These are phyloP conservation scores for Mongoloraphidia duomilia DNA, from an alignment of 2,888 invertebrate genomes.

Conservation along the genomic window DNA sequence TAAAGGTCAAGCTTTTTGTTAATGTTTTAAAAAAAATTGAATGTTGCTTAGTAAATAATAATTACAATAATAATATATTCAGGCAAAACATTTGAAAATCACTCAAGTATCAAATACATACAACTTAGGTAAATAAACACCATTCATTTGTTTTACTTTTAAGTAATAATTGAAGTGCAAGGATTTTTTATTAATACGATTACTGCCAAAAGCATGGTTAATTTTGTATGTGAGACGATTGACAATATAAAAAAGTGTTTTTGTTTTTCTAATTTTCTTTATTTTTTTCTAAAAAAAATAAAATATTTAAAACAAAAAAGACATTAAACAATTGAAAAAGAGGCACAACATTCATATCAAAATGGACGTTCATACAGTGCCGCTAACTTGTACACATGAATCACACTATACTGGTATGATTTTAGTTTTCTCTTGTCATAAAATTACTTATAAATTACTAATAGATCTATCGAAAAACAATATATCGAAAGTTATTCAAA, in stretches of 20 bases:
- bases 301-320: constrained; percentile 1
- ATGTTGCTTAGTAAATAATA: too few species aligned
- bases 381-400: not conserved
- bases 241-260: not conserved
- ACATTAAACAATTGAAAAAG: constrained; percentile 2
- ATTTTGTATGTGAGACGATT: constrained; percentile 2
- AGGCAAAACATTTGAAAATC: too few species aligned
- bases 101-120: too few species aligned
- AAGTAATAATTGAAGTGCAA: not conserved
- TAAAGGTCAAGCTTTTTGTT: too few species aligned
- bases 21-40: too few species aligned
- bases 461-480: constrained; percentile 3
- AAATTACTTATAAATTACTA: not conserved
- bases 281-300: not conserved
- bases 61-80: too few species aligned
- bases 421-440: not conserved
- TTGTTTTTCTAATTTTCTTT: not conserved
- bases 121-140: not conserved
- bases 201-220: constrained; percentile 6
- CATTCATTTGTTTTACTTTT: not conserved
- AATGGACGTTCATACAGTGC: constrained; percentile 6
- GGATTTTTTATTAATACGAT: not conserved
- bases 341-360: constrained; percentile 8
- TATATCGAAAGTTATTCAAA: constrained; percentile 3
- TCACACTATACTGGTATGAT: not conserved